Evolutionary conservation across 2,113 vertebrate species (phyloP).

Genomic region (Phocoena phocoena): DNA sequence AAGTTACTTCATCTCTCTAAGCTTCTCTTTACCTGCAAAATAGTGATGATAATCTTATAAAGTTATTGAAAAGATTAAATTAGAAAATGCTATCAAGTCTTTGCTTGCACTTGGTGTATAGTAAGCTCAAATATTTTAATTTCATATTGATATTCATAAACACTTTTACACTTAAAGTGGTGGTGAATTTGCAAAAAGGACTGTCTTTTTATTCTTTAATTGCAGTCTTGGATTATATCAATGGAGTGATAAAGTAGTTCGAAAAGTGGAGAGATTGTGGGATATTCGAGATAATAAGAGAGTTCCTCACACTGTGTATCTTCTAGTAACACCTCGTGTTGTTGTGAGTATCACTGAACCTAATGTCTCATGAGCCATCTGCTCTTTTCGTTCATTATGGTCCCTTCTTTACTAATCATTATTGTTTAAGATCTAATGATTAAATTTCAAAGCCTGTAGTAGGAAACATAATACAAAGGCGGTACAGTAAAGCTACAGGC

Average conservation of each 20-base stretch:
- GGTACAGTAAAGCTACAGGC: not conserved
- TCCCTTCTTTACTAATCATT: constrained; percentile 15
- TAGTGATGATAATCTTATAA: not conserved
- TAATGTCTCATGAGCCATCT: not conserved
- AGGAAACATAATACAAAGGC: not conserved
- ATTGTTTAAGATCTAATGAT: not conserved
- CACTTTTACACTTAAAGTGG: not conserved
- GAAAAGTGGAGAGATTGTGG: constrained; percentile 90
- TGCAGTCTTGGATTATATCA: constrained; percentile 96
- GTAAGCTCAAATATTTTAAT: constrained; percentile 19
- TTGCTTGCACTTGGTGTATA: not conserved
- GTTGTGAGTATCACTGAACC: constrained; percentile 86
- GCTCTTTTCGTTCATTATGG: not conserved
- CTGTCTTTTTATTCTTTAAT: constrained; percentile 51
- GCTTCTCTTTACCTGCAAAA: not conserved
- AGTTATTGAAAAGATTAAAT: constrained; percentile 24
- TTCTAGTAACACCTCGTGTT: constrained; percentile 94
- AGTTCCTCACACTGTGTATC: constrained; percentile 91
- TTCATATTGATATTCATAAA: constrained; percentile 25
- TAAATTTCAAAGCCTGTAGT: not conserved
- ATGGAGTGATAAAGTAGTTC: constrained; percentile 94
- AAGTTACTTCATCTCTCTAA: constrained; percentile 17
- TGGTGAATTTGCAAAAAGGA: not conserved
- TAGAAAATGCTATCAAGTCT: constrained; percentile 32
- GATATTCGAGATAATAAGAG: constrained; percentile 88